Conservation (phyloP, 2,888 invertebrate genomes). For the Nyleta sp. region DNA sequence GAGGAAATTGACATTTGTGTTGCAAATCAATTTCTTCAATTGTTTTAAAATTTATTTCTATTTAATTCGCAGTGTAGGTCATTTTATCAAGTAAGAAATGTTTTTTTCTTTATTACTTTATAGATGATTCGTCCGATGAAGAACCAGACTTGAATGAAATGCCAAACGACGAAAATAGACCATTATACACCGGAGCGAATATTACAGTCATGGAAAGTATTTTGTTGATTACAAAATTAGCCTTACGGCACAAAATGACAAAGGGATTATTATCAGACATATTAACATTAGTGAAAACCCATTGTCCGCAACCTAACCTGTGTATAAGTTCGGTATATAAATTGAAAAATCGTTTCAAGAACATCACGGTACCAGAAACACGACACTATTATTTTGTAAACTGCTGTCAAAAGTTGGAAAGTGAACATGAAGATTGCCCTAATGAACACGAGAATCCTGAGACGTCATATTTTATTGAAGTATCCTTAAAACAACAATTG, state of each 20-base stretch:
- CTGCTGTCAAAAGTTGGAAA: conserved; percentile 16
- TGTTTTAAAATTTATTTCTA: too few species aligned
- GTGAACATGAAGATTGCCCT: conserved; percentile 4
- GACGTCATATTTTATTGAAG: conserved; percentile 42
- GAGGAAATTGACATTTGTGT: too few species aligned
- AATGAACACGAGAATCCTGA: neutral
- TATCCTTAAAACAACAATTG: conserved; percentile 36
- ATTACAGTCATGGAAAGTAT: conserved; percentile 36
- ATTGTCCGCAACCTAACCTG: conserved; percentile 32
- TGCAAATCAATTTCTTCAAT: too few species aligned
- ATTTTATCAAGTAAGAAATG: too few species aligned
- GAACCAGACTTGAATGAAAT: neutral
- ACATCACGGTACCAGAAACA: neutral
- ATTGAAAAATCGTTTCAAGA: conserved; percentile 37
- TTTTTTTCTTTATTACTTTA: too few species aligned
- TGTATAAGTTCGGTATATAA: conserved; percentile 38
- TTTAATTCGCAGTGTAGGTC: too few species aligned
- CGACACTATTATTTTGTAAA: conserved; percentile 32
- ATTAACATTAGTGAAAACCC: conserved; percentile 28
- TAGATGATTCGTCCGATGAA: too few species aligned
- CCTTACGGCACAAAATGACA: conserved; percentile 19
- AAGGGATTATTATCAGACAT: conserved; percentile 27
- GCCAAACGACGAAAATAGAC: neutral
- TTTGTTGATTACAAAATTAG: conserved; percentile 29
- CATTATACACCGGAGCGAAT: conserved; percentile 38